Evolutionary conservation across 2,113 vertebrate genomes (phyloP), one percentile per base, ranked within the genome.

Genomic region (Psettodes erumei): DNA sequence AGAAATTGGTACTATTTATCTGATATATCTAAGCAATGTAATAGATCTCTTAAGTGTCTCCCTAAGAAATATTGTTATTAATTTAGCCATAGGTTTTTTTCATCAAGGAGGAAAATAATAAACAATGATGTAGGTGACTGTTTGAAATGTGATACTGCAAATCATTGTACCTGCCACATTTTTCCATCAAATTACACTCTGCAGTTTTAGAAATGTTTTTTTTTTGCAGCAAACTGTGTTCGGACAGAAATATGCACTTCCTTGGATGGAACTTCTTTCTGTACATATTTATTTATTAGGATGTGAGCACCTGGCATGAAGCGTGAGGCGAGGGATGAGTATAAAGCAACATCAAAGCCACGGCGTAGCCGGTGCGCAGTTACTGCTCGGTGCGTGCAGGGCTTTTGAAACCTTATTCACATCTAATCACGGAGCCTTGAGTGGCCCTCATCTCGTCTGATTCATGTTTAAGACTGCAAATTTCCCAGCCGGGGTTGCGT

Each of bases 391-490:
- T 45, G 37, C 32, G 30, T 71, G 51, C 38, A 32, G 59, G 47
- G 67, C 78, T 84, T 60, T 64, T 68, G 72, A 85, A 86, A 85
- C 69, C 64, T 60, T 81, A 88, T 72, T 91, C 81, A 43, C 86
- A 77, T 90, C 83, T 82, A 89, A 92, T 91, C 85, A 84, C 19
- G 47, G 66, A 35, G 70, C 71, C 71, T 75, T 81, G 71, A 91
- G 88, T 89, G 87, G 69, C 75, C 83, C 79, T 90, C 79, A 76
- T 91, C 82, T 88, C 63, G 73, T 89, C 71, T 87, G 76, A 89
- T 78, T 82, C 82, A 63, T 67, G 67, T 65, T 83, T 83, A 83
- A 82, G 61, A 82, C 82, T 61, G 32, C 70, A 77, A 75, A 73
- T 75, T 47, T 79, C 61, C 47, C 61, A 62, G 50, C n/a, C n/a